Conservation (phyloP, 1,140 invertebrate genomes). For the Parasteatoda tepidariorum region DNA sequence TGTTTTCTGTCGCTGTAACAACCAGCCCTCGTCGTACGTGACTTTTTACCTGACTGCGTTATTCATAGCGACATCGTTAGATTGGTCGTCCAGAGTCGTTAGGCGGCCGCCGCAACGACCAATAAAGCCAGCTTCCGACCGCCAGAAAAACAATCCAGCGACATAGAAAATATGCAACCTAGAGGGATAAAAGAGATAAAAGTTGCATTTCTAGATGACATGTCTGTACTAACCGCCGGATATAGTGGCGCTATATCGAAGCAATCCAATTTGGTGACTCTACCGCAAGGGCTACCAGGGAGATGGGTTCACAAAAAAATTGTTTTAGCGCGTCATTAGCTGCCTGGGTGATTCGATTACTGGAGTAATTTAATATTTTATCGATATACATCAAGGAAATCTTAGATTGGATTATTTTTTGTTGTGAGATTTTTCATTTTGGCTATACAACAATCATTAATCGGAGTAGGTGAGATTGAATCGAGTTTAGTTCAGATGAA, state of each 20-base stretch:
- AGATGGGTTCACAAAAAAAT: not conserved
- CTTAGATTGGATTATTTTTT: too few species aligned
- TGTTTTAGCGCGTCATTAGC: not conserved
- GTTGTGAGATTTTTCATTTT: too few species aligned
- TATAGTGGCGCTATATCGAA: not conserved
- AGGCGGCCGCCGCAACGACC: constrained; percentile 52
- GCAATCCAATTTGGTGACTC: constrained; percentile 33
- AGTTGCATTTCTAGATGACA: constrained; percentile 55
- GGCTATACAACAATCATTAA: too few species aligned
- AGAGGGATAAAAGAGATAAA: constrained; percentile 33
- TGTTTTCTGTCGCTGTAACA: constrained; percentile 43
- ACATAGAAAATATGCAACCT: constrained; percentile 34
- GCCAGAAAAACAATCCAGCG: constrained; percentile 4
- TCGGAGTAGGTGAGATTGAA: too few species aligned
- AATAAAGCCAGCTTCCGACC: constrained; percentile 34
- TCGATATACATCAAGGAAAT: not conserved
- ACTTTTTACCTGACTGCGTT: constrained; percentile 51
- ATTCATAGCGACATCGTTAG: constrained; percentile 59
- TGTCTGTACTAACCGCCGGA: not conserved
- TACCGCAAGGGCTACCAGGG: not conserved
- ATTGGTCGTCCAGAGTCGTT: constrained; percentile 51
- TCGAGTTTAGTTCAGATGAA: too few species aligned
- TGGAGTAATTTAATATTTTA: not conserved
- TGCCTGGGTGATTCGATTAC: not conserved
- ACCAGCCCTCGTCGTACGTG: constrained; percentile 17